A percentile compares a stretch with the other conserved stretches of the same genome.
These are phyloP conservation scores for Aricia artaxerxes DNA, from an alignment of 2,888 invertebrate genomes.

Conservation along the genomic window DNA sequence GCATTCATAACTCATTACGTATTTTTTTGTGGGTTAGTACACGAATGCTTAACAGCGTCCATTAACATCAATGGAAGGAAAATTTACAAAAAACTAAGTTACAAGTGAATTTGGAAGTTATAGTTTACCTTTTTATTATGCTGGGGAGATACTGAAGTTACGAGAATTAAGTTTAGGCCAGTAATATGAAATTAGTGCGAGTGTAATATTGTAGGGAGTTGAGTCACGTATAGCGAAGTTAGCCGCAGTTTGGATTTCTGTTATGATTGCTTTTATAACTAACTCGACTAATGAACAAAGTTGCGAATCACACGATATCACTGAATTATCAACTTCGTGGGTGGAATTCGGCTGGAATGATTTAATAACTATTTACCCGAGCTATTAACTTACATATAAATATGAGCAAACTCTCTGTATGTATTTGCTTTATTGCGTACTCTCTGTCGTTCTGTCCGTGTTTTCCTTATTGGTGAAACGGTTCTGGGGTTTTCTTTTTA, in stretches of 20 bases:
- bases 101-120: background rate
- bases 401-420: too few species aligned
- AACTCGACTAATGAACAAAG: constrained; percentile 32
- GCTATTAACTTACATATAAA: background rate
- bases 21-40: too few species aligned
- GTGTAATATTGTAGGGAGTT: constrained; percentile 27
- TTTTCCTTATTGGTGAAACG: too few species aligned
- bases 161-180: constrained; percentile 10
- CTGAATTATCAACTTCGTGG: constrained; percentile 24
- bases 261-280: constrained; percentile 34
- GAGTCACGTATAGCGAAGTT: constrained; percentile 32
- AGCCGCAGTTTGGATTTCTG: constrained; percentile 31
- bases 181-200: constrained; percentile 25
- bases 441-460: too few species aligned
- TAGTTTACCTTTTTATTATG: constrained; percentile 21
- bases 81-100: constrained; percentile 12
- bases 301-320: constrained; percentile 26
- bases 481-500: too few species aligned
- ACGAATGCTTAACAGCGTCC: too few species aligned
- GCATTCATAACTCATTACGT: too few species aligned
- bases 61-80: background rate
- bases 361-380: background rate
- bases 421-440: too few species aligned
- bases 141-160: constrained; percentile 9
- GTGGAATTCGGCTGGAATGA: background rate